Conservation (phyloP, 2,797 vertebrate genomes). For the Pteronotus mesoamericanus region DNA sequence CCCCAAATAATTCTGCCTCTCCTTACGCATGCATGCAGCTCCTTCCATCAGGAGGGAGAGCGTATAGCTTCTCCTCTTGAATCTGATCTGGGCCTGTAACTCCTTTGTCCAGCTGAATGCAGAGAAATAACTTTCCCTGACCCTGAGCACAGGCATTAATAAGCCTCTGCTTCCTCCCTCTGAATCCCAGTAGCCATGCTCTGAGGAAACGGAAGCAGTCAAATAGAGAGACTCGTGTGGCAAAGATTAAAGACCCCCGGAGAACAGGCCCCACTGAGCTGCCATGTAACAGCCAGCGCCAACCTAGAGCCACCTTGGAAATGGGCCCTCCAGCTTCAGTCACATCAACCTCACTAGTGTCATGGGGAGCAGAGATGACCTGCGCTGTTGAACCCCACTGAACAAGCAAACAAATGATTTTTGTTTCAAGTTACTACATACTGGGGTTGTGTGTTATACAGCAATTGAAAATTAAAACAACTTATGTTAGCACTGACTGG, state of each 20-base stretch:
- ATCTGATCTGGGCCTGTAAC: neutral
- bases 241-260: neutral
- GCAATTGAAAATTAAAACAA: neutral
- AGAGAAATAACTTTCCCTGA: neutral
- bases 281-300: neutral
- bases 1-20: neutral
- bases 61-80: neutral
- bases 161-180: neutral
- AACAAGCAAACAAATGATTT: neutral
- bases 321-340: neutral
- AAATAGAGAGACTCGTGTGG: neutral
- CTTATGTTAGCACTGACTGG: neutral
- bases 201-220: neutral
- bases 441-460: neutral
- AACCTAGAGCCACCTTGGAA: neutral
- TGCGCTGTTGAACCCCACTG: neutral
- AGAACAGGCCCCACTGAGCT: neutral
- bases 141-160: neutral
- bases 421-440: neutral
- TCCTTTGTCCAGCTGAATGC: neutral
- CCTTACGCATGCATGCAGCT: neutral
- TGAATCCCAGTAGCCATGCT: neutral
- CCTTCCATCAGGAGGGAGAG: neutral
- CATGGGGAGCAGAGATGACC: neutral
- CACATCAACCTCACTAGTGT: neutral